These are phyloP conservation scores for Istiophorus platypterus DNA, from an alignment of 2,113 vertebrate species.

Conservation along the genomic window DNA sequence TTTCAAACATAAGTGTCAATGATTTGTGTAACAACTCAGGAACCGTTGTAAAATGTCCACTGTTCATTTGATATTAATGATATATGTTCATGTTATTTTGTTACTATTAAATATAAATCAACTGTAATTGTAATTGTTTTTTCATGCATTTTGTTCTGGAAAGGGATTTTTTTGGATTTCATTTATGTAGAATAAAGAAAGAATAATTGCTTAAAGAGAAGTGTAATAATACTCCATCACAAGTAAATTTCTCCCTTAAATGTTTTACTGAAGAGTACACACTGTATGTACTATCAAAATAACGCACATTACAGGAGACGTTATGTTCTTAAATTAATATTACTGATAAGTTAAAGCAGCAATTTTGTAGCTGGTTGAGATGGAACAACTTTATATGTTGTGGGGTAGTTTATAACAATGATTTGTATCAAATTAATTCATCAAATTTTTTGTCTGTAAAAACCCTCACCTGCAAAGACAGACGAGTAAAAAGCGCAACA, in stretches of 20 bases:
- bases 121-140: slow-evolving; percentile 38
- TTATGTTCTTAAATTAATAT: not conserved
- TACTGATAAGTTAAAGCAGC: not conserved
- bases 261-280: too few relatives aligned
- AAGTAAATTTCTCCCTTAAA: not conserved
- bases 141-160: not conserved
- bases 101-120: slow-evolving; percentile 80
- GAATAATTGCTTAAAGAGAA: not conserved
- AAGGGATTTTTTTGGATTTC: not conserved
- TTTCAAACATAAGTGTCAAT: slow-evolving; percentile 66
- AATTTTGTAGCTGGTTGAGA: too few relatives aligned
- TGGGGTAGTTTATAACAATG: not conserved
- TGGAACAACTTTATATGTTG: not conserved
- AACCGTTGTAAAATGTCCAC: slow-evolving; percentile 78
- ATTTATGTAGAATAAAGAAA: not conserved
- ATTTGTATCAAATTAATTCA: too few relatives aligned
- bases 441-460: too few relatives aligned
- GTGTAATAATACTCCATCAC: too few relatives aligned
- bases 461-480: too few relatives aligned
- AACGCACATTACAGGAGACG: not conserved
- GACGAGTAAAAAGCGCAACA: too few relatives aligned
- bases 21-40: slow-evolving; percentile 82
- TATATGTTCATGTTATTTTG: slow-evolving; percentile 75
- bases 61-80: slow-evolving; percentile 74
- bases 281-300: not conserved